Percentiles rank a stretch among this genome's conserved stretches.
Evolutionary conservation across 2,797 vertebrate species (phyloP).

Genomic region (Chaetodon trifasciatus): DNA sequence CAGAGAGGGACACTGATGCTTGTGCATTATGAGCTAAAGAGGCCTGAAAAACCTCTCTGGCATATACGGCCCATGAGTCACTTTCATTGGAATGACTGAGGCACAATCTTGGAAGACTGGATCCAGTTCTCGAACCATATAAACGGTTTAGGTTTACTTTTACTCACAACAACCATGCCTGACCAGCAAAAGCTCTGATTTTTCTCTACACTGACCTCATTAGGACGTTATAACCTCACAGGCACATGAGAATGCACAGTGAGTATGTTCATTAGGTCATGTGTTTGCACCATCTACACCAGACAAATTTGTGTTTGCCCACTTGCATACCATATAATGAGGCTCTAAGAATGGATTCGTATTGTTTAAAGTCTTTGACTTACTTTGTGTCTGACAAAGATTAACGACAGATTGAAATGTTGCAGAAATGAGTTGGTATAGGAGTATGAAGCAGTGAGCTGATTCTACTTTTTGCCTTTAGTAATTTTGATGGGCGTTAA

Average conservation of each 20-base stretch:
- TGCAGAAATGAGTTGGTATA: neutral
- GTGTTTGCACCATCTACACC: neutral
- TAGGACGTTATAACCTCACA: neutral
- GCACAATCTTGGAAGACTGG: neutral
- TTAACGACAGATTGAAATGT: neutral
- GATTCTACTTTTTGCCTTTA: neutral
- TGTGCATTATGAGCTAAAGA: neutral
- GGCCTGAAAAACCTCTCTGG: neutral
- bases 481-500: neutral
- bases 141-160: neutral
- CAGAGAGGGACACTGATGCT: constrained; percentile 8
- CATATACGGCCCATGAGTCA: neutral
- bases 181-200: neutral
- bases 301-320: neutral
- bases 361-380: neutral
- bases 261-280: neutral
- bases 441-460: neutral
- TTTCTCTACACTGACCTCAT: neutral
- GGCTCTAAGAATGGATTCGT: neutral
- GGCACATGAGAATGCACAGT: neutral
- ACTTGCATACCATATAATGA: neutral
- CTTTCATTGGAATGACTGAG: constrained; percentile 8
- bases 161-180: neutral
- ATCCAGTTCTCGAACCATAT: constrained; percentile 2
- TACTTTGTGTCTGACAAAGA: neutral